phyloP scores from a whole-genome alignment of 2,113 vertebrate genomes.

The Dermatemys mawii region DNA sequence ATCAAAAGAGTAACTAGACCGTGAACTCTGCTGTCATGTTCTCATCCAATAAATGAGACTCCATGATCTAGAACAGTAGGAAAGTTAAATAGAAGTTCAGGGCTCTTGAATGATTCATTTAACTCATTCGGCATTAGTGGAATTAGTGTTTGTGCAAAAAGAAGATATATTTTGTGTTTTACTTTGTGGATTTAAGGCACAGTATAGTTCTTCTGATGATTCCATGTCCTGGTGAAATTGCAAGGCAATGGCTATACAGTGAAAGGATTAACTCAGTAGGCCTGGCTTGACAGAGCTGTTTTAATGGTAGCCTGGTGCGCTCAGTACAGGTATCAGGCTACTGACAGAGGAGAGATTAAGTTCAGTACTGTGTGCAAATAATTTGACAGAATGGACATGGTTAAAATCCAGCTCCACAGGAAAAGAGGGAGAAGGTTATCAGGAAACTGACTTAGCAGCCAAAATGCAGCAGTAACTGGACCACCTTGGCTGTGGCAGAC shows the following conservation, averaged over 20 bases:
- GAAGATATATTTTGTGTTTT: rapidly evolving
- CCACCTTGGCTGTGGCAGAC: not conserved
- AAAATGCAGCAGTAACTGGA: not conserved
- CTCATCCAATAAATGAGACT: not conserved
- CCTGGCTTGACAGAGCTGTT: not conserved
- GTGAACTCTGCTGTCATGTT: not conserved
- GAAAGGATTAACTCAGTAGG: not conserved
- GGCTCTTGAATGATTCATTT: rapidly evolving
- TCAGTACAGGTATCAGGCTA: not conserved
- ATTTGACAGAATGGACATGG: not conserved
- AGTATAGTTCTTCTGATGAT: not conserved
- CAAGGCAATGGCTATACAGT: not conserved
- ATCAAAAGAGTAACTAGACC: not conserved
- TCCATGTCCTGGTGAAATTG: not conserved
- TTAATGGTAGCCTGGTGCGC: not conserved
- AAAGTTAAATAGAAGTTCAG: not conserved
- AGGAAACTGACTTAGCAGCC: not conserved
- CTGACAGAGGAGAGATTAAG: not conserved
- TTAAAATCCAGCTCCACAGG: not conserved
- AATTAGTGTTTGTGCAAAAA: not conserved
- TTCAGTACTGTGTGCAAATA: not conserved
- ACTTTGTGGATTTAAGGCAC: not conserved
- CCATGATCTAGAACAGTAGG: not conserved
- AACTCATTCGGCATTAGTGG: not conserved
- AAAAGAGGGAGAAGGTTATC: not conserved